Conservation (phyloP, 2,113 vertebrate genomes). For the Phycodurus eques region DNA sequence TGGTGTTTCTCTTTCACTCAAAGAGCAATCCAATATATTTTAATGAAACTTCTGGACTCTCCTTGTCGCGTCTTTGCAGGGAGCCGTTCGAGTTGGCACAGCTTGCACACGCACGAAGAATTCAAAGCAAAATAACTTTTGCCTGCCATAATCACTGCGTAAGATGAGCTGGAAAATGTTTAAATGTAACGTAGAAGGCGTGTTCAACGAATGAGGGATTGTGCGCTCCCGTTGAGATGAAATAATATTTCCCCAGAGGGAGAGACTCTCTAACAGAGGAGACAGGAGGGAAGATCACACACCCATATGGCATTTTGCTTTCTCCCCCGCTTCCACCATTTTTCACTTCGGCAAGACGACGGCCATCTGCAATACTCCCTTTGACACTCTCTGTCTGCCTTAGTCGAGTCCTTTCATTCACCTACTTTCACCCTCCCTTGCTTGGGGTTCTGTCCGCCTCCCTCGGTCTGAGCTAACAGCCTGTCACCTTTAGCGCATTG, state of each 20-base stretch:
- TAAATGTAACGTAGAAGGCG: constrained; percentile 26
- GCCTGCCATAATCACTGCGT: constrained; percentile 31
- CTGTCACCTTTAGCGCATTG: constrained; percentile 39
- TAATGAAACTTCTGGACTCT: constrained; percentile 53
- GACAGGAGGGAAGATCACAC: constrained; percentile 47
- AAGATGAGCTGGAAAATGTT: constrained; percentile 8
- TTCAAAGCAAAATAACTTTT: not conserved
- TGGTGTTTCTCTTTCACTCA: constrained; percentile 54
- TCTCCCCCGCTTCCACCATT: constrained; percentile 35
- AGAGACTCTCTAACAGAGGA: constrained; percentile 31
- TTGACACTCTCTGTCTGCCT: constrained; percentile 7
- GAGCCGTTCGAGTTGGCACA: constrained; percentile 23
- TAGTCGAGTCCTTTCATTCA: constrained; percentile 13
- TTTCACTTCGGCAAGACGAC: constrained; percentile 40
- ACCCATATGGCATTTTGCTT: constrained; percentile 55
- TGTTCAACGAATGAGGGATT: constrained; percentile 29
- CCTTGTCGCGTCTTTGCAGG: constrained; percentile 36
- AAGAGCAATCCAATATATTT: constrained; percentile 57
- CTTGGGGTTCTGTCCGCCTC: constrained; percentile 18
- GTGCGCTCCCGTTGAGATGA: constrained; percentile 29
- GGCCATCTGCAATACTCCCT: constrained; percentile 43
- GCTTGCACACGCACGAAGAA: not conserved
- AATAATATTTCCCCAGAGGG: constrained; percentile 51
- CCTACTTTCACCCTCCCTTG: constrained; percentile 7
- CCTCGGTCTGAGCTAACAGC: constrained; percentile 30